Evolutionary conservation across 1,140 invertebrate species (phyloP), one percentile per base, ranked within the genome.

Genomic region (Diprion similis): DNA sequence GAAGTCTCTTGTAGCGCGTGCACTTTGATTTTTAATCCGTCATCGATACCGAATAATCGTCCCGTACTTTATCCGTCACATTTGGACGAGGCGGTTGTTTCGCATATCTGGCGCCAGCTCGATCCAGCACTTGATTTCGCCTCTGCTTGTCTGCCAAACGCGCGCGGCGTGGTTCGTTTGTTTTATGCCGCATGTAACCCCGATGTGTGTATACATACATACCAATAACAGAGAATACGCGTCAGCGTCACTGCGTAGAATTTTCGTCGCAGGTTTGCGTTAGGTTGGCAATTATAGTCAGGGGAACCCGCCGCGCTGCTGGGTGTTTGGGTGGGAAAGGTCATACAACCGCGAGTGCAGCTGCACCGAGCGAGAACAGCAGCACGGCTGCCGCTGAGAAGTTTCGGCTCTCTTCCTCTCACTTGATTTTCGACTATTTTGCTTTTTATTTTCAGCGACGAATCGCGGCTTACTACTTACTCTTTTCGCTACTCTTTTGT

Each of bases 261-360:
- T 37, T 59, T 59, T 59, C 11, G 51, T 59, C 11, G 51, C 51
- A 59, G 51, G 51, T 68, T 15, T 8, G 67, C 45, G 45, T 37
- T 46, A 75, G 68, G 78, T 78, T 78, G 78, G 80, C n/a, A n/a
- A n/a, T n/a, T n/a, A n/a, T 70, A 81, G 68, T 72, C 71, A 17
- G 66, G 66, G 15, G 8, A 68, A 17, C 74, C 67, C 71, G 47
- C 72, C 24, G 24, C 24, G 59, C 72, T 65, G 59, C 72, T 65
- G 73, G 71, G 73, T 70, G 71, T 59, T 75, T 47, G 73, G 74
- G 75, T 75, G 76, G 77, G 73, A 81, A 82, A 82, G 79, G 80
- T 82, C 80, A 78, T 78, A 77, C 70, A 76, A 71, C 73, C 65
- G 69, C 66, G 75, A 79, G 77, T 80, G 68, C 77, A 75, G 72